These are phyloP conservation scores for Lordiphosa clarofinis DNA, from an alignment of 1,140 invertebrate species.

Conservation along the genomic window DNA sequence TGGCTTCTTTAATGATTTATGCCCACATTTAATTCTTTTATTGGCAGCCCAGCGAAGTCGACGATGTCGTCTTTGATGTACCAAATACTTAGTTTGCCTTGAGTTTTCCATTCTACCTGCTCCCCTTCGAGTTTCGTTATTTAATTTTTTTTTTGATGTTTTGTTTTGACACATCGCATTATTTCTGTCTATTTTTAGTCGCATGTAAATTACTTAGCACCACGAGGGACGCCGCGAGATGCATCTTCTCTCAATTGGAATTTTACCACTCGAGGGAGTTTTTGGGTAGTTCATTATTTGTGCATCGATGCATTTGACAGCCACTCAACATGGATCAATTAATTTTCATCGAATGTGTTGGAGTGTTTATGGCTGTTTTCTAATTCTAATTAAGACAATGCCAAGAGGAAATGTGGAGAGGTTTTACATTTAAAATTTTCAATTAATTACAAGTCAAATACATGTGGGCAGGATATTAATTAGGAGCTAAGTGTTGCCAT, in stretches of 20 bases:
- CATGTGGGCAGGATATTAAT: conserved; percentile 3
- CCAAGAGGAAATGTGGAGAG: conserved; percentile 11
- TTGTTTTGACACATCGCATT: conserved; percentile 74
- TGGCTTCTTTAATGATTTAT: conserved; percentile 65
- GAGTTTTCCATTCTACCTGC: conserved; percentile 21
- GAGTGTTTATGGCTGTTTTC: conserved; percentile 66
- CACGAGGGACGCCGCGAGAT: neutral
- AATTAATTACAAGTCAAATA: conserved; percentile 13
- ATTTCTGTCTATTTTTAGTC: conserved; percentile 65
- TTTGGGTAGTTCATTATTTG: conserved; percentile 39
- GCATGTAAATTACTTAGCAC: conserved; percentile 60
- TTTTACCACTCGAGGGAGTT: conserved; percentile 40
- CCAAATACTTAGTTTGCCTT: conserved; percentile 19
- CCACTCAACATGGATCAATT: conserved; percentile 66
- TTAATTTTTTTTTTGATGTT: conserved; percentile 60
- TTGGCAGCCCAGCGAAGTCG: conserved; percentile 54
- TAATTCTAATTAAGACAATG: conserved; percentile 51
- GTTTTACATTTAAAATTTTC: conserved; percentile 17
- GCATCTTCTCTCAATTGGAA: conserved; percentile 45
- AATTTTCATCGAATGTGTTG: conserved; percentile 57
- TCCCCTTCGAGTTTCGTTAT: conserved; percentile 1
- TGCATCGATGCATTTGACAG: conserved; percentile 62
- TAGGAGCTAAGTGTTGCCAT: conserved; percentile 5
- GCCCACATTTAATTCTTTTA: conserved; percentile 66
- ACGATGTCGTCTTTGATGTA: conserved; percentile 57